A percentile compares a stretch with the other conserved stretches of the same genome.
Evolutionary conservation across 1,140 invertebrate species (phyloP).

Genomic region (Drosophila punjabiensis): DNA sequence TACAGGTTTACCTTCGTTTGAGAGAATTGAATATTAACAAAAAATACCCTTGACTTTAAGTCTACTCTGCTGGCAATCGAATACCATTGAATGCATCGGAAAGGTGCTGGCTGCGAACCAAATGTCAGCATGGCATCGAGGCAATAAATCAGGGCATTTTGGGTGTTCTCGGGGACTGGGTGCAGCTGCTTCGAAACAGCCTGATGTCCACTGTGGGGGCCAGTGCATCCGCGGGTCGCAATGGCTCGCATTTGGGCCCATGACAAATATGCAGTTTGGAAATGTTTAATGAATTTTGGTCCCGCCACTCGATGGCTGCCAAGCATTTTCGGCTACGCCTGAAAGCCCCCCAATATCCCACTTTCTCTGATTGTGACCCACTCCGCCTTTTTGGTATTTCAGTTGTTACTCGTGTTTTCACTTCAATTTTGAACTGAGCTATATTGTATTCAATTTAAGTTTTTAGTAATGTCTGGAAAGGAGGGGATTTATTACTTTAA

Average conservation of each 20-base stretch:
- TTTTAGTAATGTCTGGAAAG: neutral
- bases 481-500: neutral
- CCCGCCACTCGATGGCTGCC: conserved; percentile 35
- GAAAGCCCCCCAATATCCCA: neutral
- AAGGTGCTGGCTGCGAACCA: conserved; percentile 25
- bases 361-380: neutral
- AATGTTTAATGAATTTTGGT: conserved; percentile 69
- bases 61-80: conserved; percentile 6
- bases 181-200: conserved; percentile 20
- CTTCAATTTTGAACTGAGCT: neutral
- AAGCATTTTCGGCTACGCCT: conserved; percentile 14
- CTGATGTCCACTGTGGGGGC: conserved; percentile 10
- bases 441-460: conserved; percentile 39
- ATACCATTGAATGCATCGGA: conserved; percentile 16
- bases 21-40: neutral
- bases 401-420: neutral
- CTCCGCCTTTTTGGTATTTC: neutral
- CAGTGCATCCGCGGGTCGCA: conserved; percentile 24
- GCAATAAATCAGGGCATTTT: conserved; percentile 37
- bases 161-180: conserved; percentile 2
- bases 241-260: conserved; percentile 11
- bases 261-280: conserved; percentile 67
- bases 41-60: conserved; percentile 1
- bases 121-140: conserved; percentile 25
- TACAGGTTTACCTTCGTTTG: neutral